Percentiles rank a stretch among this genome's conserved stretches.
These are phyloP conservation scores for Acanthiza pusilla DNA, from an alignment of 2,797 vertebrate species.

Conservation along the genomic window DNA sequence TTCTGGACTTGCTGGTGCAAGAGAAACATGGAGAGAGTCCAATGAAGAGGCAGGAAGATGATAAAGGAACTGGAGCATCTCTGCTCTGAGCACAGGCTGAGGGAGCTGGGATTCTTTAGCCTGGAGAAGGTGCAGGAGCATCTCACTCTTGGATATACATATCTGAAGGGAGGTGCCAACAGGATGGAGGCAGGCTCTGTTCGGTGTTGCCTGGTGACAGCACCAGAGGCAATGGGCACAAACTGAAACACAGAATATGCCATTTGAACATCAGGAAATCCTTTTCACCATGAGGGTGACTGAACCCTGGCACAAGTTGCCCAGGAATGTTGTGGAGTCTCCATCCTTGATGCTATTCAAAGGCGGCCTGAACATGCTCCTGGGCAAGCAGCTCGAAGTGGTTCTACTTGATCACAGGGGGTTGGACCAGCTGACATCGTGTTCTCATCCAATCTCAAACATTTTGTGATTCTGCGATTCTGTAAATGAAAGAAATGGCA, in stretches of 20 bases:
- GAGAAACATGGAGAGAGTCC: not conserved
- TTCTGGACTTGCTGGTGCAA: fast-evolving
- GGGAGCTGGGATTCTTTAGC: not conserved
- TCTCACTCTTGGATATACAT: fast-evolving
- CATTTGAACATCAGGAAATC: not conserved
- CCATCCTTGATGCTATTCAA: not conserved
- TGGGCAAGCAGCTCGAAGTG: not conserved
- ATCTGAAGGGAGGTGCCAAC: not conserved
- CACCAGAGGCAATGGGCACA: not conserved
- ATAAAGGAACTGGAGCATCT: not conserved
- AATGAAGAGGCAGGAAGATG: fast-evolving
- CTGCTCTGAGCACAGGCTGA: not conserved
- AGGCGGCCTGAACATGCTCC: fast-evolving
- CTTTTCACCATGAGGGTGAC: not conserved
- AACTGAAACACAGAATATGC: not conserved
- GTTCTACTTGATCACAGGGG: fast-evolving
- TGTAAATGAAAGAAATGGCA: not conserved
- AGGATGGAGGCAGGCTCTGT: not conserved
- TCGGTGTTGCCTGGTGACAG: not conserved
- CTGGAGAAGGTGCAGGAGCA: not conserved
- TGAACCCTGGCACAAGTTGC: not conserved
- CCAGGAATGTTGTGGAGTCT: not conserved
- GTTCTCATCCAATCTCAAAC: not conserved
- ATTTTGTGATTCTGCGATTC: not conserved
- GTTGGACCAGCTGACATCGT: not conserved